These are phyloP conservation scores for Jacana jacana DNA, from an alignment of 2,113 vertebrate genomes.

Conservation along the genomic window DNA sequence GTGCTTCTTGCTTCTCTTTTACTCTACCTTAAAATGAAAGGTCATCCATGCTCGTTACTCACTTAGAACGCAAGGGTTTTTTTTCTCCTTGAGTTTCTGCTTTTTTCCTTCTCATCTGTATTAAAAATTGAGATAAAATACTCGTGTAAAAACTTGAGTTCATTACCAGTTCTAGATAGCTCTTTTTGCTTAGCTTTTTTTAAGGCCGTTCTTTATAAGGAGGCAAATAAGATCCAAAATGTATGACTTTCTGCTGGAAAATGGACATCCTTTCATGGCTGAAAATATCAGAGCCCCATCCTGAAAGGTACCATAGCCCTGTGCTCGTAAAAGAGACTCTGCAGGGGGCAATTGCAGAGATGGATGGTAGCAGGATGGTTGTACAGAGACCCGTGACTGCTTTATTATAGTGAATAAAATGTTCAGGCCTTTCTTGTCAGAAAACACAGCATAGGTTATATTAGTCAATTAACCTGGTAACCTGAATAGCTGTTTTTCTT, in stretches of 20 bases:
- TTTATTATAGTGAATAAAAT: conserved; percentile 27
- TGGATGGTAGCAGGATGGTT: neutral
- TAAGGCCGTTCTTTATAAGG: neutral
- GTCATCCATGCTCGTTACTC: fast-evolving
- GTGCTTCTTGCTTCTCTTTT: neutral
- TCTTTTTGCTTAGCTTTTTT: neutral
- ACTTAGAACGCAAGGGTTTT: neutral
- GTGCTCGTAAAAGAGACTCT: neutral
- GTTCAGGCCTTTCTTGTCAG: conserved; percentile 1
- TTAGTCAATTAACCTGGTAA: conserved; percentile 49
- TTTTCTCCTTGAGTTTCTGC: neutral
- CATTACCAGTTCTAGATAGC: neutral
- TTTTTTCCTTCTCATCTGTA: neutral
- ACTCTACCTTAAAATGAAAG: neutral
- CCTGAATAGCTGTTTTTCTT: conserved; percentile 26
- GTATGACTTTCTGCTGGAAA: neutral
- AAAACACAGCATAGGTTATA: conserved; percentile 10
- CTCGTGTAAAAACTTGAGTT: neutral
- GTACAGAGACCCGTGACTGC: neutral
- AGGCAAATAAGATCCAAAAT: neutral
- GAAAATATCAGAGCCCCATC: neutral
- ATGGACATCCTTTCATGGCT: neutral
- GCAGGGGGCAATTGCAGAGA: neutral
- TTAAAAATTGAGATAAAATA: neutral
- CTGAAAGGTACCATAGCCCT: neutral